Conservation (phyloP, 2,113 vertebrate species). For the Chaenogobius annularis region DNA sequence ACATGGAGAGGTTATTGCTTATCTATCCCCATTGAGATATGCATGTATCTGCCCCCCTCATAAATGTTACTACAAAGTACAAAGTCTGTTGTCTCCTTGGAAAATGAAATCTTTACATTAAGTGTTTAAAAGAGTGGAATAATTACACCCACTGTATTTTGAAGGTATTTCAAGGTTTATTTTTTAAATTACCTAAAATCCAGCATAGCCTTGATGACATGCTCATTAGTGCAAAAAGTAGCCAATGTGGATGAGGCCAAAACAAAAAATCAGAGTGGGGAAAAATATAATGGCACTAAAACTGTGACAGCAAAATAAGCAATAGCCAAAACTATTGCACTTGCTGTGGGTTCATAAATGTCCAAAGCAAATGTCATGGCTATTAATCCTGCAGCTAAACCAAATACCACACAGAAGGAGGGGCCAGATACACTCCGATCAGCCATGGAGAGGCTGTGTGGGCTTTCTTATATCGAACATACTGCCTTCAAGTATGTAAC, state of each 20-base stretch:
- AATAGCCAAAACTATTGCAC: conserved; percentile 13
- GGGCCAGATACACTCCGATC: background rate
- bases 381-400: conserved; percentile 12
- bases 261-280: background rate
- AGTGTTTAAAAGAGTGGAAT: too few relatives aligned
- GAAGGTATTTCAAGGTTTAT: background rate
- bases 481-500: background rate
- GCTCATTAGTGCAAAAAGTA: conserved; percentile 3
- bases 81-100: too few relatives aligned
- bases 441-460: background rate
- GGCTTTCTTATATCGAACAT: background rate
- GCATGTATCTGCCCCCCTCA: too few relatives aligned
- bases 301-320: conserved; percentile 3
- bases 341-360: conserved; percentile 10
- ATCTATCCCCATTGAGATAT: too few relatives aligned
- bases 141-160: background rate
- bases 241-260: background rate
- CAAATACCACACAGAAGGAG: conserved; percentile 11
- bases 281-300: conserved; percentile 2
- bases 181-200: background rate
- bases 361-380: conserved; percentile 14
- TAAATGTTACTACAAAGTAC: too few relatives aligned
- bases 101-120: too few relatives aligned
- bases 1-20: too few relatives aligned
- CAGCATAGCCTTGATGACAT: background rate